A percentile compares a stretch with the other conserved stretches of the same genome.
phyloP scores from a whole-genome alignment of 2,797 vertebrate genomes.

The Austrolebias charrua region DNA sequence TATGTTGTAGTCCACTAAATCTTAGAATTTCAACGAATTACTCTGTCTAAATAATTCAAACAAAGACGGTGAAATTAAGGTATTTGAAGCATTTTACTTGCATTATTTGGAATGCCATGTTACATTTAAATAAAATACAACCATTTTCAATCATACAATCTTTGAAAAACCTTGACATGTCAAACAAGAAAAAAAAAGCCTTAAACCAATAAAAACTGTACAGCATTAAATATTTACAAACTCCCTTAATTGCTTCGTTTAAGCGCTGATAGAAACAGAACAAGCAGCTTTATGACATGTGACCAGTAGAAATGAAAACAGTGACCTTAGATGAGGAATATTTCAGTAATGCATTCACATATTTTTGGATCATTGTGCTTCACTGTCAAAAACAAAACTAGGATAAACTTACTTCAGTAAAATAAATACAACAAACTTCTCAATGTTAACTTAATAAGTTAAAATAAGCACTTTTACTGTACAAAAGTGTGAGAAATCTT shows the following conservation, averaged over 20 bases:
- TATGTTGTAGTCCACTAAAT: too few relatives aligned
- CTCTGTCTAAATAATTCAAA: too few relatives aligned
- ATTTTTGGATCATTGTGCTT: constrained; percentile 45
- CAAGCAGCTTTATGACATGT: constrained; percentile 25
- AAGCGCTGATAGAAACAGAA: constrained; percentile 13
- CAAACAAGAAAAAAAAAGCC: constrained; percentile 9
- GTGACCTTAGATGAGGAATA: constrained; percentile 22
- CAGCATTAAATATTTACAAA: constrained; percentile 70
- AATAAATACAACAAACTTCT: constrained; percentile 20
- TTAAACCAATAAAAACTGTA: constrained; percentile 74
- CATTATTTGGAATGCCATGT: constrained; percentile 39
- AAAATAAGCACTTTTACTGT: constrained; percentile 33
- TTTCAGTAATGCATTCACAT: constrained; percentile 22
- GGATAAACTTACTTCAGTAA: constrained; percentile 20
- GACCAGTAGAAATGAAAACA: constrained; percentile 1
- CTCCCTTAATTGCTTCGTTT: constrained; percentile 10
- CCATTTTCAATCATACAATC: constrained; percentile 2
- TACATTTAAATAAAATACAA: constrained; percentile 47
- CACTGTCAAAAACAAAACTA: constrained; percentile 10
- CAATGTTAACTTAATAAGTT: constrained; percentile 35
- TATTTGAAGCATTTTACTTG: constrained; percentile 15
- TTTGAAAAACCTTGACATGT: constrained; percentile 21
- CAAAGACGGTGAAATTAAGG: neutral
- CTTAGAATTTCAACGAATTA: too few relatives aligned
- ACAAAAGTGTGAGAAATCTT: constrained; percentile 11